These are phyloP conservation scores for Standfussiana lucernea DNA, from an alignment of 2,888 invertebrate species.

Conservation along the genomic window DNA sequence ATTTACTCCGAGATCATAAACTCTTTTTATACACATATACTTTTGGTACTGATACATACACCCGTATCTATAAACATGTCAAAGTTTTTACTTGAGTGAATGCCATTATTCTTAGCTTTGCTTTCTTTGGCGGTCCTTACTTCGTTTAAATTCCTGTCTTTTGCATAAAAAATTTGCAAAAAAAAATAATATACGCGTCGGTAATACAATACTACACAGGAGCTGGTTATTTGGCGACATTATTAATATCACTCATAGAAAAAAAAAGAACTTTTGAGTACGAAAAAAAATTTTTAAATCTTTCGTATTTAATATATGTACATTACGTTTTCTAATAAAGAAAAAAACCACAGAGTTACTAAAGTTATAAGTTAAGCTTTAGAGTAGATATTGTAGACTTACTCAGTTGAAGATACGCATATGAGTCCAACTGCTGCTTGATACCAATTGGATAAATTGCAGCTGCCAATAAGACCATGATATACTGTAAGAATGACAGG, in stretches of 20 bases:
- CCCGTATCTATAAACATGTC: too few relatives aligned
- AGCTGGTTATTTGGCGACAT: neutral
- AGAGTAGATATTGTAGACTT: neutral
- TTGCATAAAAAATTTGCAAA: too few relatives aligned
- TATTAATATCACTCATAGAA: neutral
- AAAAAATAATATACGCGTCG: too few relatives aligned
- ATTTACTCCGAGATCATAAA: too few relatives aligned
- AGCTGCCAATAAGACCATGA: neutral
- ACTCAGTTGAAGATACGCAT: neutral
- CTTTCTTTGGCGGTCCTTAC: too few relatives aligned
- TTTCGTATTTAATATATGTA: neutral
- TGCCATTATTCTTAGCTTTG: too few relatives aligned
- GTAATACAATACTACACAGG: neutral
- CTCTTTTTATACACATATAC: too few relatives aligned
- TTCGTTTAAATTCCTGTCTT: too few relatives aligned
- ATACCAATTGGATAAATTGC: conserved; percentile 1
- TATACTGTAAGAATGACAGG: neutral
- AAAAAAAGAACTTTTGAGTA: neutral
- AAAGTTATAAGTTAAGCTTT: neutral
- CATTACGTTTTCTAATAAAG: neutral
- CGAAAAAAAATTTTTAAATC: neutral
- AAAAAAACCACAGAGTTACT: neutral
- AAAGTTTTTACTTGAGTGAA: too few relatives aligned
- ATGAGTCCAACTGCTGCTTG: neutral
- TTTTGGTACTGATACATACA: too few relatives aligned